These are phyloP conservation scores for Poecilobothrus nobilitatus DNA, from an alignment of 2,888 invertebrate genomes.

Conservation along the genomic window DNA sequence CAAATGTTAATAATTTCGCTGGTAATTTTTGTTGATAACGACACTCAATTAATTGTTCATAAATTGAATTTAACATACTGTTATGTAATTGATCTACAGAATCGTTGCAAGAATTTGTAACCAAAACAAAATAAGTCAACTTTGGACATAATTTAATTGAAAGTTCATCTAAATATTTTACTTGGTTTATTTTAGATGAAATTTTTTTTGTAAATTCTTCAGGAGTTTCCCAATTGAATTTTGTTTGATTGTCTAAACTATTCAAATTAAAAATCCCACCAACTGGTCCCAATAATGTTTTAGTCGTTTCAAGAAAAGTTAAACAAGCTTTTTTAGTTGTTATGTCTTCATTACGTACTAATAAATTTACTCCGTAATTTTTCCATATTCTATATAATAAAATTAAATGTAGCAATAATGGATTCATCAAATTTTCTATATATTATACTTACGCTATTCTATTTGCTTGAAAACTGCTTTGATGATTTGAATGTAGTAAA, in stretches of 20 bases:
- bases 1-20: conserved; percentile 84
- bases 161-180: conserved; percentile 62
- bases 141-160: conserved; percentile 51
- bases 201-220: conserved; percentile 51
- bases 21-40: conserved; percentile 62
- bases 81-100: conserved; percentile 89
- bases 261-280: conserved; percentile 86
- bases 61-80: conserved; percentile 80
- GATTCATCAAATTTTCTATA: not conserved
- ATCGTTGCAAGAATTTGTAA: conserved; percentile 64
- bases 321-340: conserved; percentile 61
- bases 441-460: not conserved
- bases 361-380: conserved; percentile 57
- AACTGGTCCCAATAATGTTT: conserved; percentile 54
- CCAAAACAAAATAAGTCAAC: conserved; percentile 71
- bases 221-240: conserved; percentile 58
- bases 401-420: not conserved
- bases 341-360: conserved; percentile 63
- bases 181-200: conserved; percentile 47
- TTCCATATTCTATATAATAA: conserved; percentile 53
- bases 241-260: conserved; percentile 70
- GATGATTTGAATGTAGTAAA: conserved; percentile 66
- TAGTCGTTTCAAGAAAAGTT: conserved; percentile 56
- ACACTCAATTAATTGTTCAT: conserved; percentile 79
- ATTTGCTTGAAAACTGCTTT: not conserved